Conservation (phyloP, 2,888 invertebrate genomes). For the Bellardia bayeri region DNA sequence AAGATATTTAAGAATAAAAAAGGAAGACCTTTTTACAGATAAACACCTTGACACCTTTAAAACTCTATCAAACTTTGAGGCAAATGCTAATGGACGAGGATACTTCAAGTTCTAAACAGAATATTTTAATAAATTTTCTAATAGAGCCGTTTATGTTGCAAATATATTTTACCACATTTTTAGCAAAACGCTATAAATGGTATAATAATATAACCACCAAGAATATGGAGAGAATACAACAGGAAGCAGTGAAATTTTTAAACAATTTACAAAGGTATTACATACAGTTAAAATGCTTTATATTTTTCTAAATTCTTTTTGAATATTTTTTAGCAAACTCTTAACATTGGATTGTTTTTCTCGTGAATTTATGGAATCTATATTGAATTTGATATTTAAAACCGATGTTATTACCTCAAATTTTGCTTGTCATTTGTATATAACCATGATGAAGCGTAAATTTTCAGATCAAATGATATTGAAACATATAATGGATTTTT, state of each 20-base stretch:
- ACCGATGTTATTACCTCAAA: slow-evolving; percentile 1
- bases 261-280: slow-evolving; percentile 68
- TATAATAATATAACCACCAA: slow-evolving; percentile 26
- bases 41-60: slow-evolving; percentile 36
- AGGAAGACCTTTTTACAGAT: not conserved
- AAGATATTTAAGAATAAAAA: not conserved
- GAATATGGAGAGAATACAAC: slow-evolving; percentile 50
- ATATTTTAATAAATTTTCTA: slow-evolving; percentile 55
- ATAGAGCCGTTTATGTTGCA: slow-evolving; percentile 54
- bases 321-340: slow-evolving; percentile 66
- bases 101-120: not conserved
- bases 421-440: slow-evolving; percentile 68
- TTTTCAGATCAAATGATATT: slow-evolving; percentile 61
- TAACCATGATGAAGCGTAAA: slow-evolving; percentile 69
- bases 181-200: slow-evolving; percentile 51
- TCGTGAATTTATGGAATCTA: slow-evolving; percentile 64
- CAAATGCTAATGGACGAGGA: slow-evolving; percentile 36
- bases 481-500: slow-evolving; percentile 71
- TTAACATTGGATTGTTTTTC: slow-evolving; percentile 71
- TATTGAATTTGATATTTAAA: slow-evolving; percentile 62
- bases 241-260: slow-evolving; percentile 65
- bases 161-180: slow-evolving; percentile 50
- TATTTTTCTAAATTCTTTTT: not conserved
- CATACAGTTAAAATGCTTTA: not conserved
- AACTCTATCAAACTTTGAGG: slow-evolving; percentile 41